Percentiles rank a stretch among this genome's conserved stretches.
Conservation (phyloP, 2,888 invertebrate species). For the Megaustenia siamemsis region DNA sequence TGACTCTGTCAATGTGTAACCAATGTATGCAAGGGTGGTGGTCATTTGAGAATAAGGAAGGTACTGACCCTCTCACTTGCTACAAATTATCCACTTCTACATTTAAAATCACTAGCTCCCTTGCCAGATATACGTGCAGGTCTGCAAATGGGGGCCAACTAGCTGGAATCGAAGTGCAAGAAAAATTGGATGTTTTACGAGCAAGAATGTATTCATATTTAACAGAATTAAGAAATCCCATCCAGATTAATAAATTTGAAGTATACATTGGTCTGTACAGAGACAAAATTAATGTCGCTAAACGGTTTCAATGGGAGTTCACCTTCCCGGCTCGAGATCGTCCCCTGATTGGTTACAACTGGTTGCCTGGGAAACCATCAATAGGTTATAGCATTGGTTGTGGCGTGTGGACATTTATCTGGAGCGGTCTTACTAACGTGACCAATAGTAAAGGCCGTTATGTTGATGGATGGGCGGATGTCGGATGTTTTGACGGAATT, state of each 20-base stretch:
- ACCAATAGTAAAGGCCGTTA: background rate
- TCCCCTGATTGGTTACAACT: background rate
- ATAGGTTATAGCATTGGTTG: background rate
- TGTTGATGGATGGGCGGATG: background rate
- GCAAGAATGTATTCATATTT: background rate
- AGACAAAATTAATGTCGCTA: background rate
- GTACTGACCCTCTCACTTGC: background rate
- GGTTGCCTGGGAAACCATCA: background rate
- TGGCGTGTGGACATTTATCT: background rate
- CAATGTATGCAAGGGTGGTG: background rate
- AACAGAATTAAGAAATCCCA: background rate
- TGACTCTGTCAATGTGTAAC: background rate
- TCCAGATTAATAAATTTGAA: background rate
- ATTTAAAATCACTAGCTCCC: no score
- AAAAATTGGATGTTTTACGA: conserved; percentile 16
- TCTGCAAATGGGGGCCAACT: background rate
- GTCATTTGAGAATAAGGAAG: background rate
- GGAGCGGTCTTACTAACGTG: background rate
- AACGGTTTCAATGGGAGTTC: conserved; percentile 26
- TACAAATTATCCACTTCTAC: no score
- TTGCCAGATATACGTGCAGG: background rate
- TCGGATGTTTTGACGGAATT: conserved; percentile 4
- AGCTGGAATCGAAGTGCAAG: conserved; percentile 24
- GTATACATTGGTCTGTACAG: conserved; percentile 20
- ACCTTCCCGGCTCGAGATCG: no score